These are phyloP conservation scores for Hydrotaea diabolus DNA, from an alignment of 2,888 invertebrate species.

Conservation along the genomic window DNA sequence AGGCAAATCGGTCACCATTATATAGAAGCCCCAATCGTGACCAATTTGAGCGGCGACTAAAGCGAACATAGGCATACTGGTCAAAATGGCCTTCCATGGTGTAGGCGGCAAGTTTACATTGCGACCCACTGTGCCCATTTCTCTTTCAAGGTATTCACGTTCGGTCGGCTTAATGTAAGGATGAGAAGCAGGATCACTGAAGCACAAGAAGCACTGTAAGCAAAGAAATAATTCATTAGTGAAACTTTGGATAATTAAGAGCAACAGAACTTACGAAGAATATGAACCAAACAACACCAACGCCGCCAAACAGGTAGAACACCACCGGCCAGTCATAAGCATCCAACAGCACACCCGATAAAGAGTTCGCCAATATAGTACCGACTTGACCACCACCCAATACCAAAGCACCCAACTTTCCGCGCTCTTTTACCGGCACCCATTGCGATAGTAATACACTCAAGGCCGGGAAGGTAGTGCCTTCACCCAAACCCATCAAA, in stretches of 20 bases:
- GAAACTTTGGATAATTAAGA: not conserved
- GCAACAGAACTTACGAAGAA: slow-evolving; percentile 83
- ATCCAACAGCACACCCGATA: slow-evolving; percentile 87
- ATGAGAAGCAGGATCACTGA: slow-evolving; percentile 87
- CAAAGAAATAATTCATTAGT: slow-evolving; percentile 43
- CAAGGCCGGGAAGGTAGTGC: slow-evolving; percentile 91
- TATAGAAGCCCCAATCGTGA: slow-evolving; percentile 86
- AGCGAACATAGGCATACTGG: slow-evolving; percentile 87
- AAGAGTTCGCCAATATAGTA: slow-evolving; percentile 84
- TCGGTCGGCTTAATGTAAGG: slow-evolving; percentile 88
- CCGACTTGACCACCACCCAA: slow-evolving; percentile 88
- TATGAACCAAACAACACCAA: slow-evolving; percentile 88
- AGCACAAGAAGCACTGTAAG: slow-evolving; percentile 83
- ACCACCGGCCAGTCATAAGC: slow-evolving; percentile 88
- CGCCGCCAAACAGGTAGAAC: slow-evolving; percentile 90
- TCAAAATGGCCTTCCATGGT: slow-evolving; percentile 87
- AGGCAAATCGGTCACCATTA: slow-evolving; percentile 85
- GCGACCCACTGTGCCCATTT: slow-evolving; percentile 83
- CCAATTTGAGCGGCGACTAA: slow-evolving; percentile 87
- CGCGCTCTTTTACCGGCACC: slow-evolving; percentile 90
- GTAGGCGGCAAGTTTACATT: slow-evolving; percentile 83
- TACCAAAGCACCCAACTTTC: slow-evolving; percentile 89
- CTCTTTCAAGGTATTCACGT: slow-evolving; percentile 85
- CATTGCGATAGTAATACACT: slow-evolving; percentile 90
- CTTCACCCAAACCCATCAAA: slow-evolving; percentile 92